A percentile compares a stretch with the other conserved stretches of the same genome.
phyloP scores from a whole-genome alignment of 2,888 invertebrate genomes.

The Pammene aurita region DNA sequence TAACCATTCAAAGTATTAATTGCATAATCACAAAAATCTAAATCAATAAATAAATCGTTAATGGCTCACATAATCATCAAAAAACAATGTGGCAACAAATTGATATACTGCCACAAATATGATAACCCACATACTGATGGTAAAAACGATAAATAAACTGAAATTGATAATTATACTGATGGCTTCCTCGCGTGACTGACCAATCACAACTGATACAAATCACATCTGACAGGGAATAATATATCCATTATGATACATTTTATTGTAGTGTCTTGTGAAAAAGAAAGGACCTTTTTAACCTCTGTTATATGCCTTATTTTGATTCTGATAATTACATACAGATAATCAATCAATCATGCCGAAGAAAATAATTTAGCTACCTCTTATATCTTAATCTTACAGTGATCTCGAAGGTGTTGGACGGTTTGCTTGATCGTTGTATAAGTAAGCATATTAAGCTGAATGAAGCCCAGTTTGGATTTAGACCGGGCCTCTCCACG shows the following conservation, averaged over 20 bases:
- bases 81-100: slow-evolving; percentile 7
- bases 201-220: slow-evolving; percentile 27
- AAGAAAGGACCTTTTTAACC: background rate
- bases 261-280: slow-evolving; percentile 3
- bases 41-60: background rate
- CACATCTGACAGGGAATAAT: slow-evolving; percentile 23
- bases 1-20: too few relatives aligned
- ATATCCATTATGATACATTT: slow-evolving; percentile 21
- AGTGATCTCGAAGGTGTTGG: too few relatives aligned
- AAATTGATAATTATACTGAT: slow-evolving; percentile 40
- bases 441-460: too few relatives aligned
- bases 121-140: slow-evolving; percentile 16
- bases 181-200: slow-evolving; percentile 27
- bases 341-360: too few relatives aligned
- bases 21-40: too few relatives aligned
- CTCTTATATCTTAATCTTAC: too few relatives aligned
- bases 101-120: slow-evolving; percentile 1
- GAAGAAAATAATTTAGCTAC: too few relatives aligned
- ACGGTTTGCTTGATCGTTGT: too few relatives aligned
- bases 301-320: background rate
- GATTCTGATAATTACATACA: too few relatives aligned
- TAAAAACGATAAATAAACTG: slow-evolving; percentile 23
- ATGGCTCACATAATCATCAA: background rate
- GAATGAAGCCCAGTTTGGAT: too few relatives aligned
- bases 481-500: too few relatives aligned